phyloP scores from a whole-genome alignment of 2,113 vertebrate genomes.

The Electrona antarctica region DNA sequence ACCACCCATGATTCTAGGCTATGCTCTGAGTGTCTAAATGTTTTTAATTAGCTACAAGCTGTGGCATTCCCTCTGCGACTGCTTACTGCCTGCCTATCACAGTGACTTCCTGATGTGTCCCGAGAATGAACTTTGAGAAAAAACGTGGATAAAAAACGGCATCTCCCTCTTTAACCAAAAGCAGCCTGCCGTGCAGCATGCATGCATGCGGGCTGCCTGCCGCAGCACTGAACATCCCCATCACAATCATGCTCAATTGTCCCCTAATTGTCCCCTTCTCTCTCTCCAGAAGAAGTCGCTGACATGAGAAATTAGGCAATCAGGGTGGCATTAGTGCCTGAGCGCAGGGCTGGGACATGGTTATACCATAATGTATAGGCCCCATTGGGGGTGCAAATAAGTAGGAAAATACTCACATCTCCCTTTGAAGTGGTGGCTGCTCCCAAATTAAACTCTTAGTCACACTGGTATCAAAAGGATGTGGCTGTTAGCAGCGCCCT shows the following conservation, averaged over 20 bases:
- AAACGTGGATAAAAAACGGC: slow-evolving; percentile 45
- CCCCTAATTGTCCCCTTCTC: slow-evolving; percentile 71
- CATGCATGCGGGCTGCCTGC: slow-evolving; percentile 56
- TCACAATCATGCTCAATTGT: slow-evolving; percentile 69
- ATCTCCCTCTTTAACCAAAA: slow-evolving; percentile 67
- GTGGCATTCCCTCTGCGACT: slow-evolving; percentile 66
- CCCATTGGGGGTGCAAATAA: slow-evolving; percentile 74
- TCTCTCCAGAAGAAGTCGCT: slow-evolving; percentile 69
- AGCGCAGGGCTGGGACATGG: slow-evolving; percentile 55
- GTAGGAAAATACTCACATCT: slow-evolving; percentile 67
- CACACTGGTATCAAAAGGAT: slow-evolving; percentile 74
- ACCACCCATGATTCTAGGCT: slow-evolving; percentile 64
- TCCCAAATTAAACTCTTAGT: slow-evolving; percentile 78
- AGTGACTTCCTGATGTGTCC: slow-evolving; percentile 72
- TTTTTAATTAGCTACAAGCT: slow-evolving; percentile 78
- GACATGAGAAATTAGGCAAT: slow-evolving; percentile 78
- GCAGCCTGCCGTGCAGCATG: slow-evolving; percentile 52
- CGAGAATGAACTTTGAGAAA: slow-evolving; percentile 69
- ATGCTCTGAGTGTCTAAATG: slow-evolving; percentile 73
- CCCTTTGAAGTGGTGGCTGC: slow-evolving; percentile 76
- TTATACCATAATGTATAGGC: slow-evolving; percentile 71
- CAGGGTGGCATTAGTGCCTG: slow-evolving; percentile 71
- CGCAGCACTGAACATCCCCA: slow-evolving; percentile 58
- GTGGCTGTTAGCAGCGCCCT: slow-evolving; percentile 65
- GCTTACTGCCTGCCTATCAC: slow-evolving; percentile 67